Percentiles rank a stretch among this genome's conserved stretches.
Conservation (phyloP, 2,113 vertebrate species). For the Cyprinodon brontotheroides region DNA sequence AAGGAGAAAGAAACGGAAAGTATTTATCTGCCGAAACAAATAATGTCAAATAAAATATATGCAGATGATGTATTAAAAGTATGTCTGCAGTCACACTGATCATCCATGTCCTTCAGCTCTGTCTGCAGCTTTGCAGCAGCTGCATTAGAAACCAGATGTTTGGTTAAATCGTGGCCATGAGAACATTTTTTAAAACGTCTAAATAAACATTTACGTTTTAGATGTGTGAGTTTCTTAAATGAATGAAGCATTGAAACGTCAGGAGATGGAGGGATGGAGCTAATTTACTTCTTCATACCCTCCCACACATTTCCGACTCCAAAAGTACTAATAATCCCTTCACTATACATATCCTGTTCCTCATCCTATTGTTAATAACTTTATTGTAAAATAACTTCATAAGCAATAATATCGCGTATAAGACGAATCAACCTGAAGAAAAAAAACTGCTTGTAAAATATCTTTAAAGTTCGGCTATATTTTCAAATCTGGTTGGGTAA, state of each 20-base stretch:
- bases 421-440: too few relatives aligned
- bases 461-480: too few relatives aligned
- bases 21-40: not conserved
- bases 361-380: too few relatives aligned
- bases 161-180: not conserved
- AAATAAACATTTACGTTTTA: not conserved
- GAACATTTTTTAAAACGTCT: too few relatives aligned
- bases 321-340: too few relatives aligned
- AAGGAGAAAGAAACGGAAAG: not conserved
- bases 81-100: not conserved
- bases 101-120: not conserved
- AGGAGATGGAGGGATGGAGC: not conserved
- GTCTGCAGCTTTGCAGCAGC: not conserved
- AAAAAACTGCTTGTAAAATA: too few relatives aligned
- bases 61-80: not conserved
- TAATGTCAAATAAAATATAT: not conserved
- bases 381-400: too few relatives aligned
- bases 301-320: too few relatives aligned
- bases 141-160: not conserved
- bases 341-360: too few relatives aligned
- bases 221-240: not conserved
- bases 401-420: too few relatives aligned
- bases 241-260: not conserved
- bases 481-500: too few relatives aligned
- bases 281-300: not conserved